Evolutionary conservation across 2,888 invertebrate species (phyloP), one percentile per base, ranked within the genome.

Genomic region (Galerucella calmariensis): DNA sequence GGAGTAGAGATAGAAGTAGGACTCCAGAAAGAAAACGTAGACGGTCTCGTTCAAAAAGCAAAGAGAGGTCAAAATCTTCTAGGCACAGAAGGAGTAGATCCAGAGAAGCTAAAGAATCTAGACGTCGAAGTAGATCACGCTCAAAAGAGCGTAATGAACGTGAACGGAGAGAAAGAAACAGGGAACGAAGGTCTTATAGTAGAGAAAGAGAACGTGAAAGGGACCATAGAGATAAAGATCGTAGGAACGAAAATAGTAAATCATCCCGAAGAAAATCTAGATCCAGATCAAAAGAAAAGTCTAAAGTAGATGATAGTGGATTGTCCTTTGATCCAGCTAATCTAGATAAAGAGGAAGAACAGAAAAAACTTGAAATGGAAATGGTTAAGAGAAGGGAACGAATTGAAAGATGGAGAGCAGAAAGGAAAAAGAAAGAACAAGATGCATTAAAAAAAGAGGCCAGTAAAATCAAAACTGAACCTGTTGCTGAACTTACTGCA

Each of bases 341-440:
- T 85, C 90, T 92, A 77, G 94, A 94, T 84, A 94, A 94, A 91
- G 97, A 97, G 88, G 96, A 95, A 85, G 96, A 97, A 84, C 96
- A 97, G 84, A 94, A 93, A 80, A 92, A 95, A 44, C 88, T 99
- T 44, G 98, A 98, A 87, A 89, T 94, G 20, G 98, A 98, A 89
- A 98, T 98, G 98, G 96, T 96, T 83, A 97, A 97, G 86, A 90
- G 98, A 5, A 90, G 98, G 1, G 98, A 99, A 82, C 92, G 98
- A 69, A 98, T 99, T 78, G 98, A 99, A 87, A 91, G 97, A 69
- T 98, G 98, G 98, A 90, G 98, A 63, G 96, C 96, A 0, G 97
- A 98, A 82, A 91, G 97, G 14, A 97, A 97, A 86, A 94, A 95
- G 79, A 94, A 94, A 82, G 95, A 96, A 84, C 87, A 95, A 56